Conservation (phyloP, 2,113 vertebrate species). For the Progne subis region DNA sequence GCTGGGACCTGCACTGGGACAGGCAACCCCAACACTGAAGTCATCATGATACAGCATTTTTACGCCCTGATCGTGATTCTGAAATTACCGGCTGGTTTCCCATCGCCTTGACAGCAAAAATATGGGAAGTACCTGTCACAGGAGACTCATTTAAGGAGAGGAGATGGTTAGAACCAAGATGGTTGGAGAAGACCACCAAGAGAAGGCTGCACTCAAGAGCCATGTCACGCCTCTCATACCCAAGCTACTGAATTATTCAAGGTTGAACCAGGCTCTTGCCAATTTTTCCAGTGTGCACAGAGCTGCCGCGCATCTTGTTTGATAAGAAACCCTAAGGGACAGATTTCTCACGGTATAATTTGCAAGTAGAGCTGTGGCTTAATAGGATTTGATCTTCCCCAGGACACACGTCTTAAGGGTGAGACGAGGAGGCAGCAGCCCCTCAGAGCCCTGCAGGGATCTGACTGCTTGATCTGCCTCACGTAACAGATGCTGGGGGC, state of each 20-base stretch:
- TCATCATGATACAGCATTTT: fast-evolving
- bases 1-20: fast-evolving
- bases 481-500: not conserved
- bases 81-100: not conserved
- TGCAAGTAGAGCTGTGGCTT: constrained; percentile 27
- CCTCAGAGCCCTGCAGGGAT: not conserved
- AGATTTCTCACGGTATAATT: constrained; percentile 18
- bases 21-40: not conserved
- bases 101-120: not conserved
- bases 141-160: not conserved
- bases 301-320: constrained; percentile 27
- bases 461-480: not conserved
- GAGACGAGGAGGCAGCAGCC: not conserved
- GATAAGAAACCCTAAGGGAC: constrained; percentile 55
- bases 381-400: constrained; percentile 49
- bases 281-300: not conserved
- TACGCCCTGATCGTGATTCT: not conserved
- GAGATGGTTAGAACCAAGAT: not conserved
- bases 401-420: not conserved
- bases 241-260: constrained; percentile 56
- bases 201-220: not conserved
- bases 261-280: not conserved
- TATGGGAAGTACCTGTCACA: not conserved
- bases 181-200: not conserved
- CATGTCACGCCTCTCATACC: not conserved